Evolutionary conservation across 2,113 vertebrate species (phyloP), one percentile per base, ranked within the genome.

Genomic region (Steatornis caripensis): DNA sequence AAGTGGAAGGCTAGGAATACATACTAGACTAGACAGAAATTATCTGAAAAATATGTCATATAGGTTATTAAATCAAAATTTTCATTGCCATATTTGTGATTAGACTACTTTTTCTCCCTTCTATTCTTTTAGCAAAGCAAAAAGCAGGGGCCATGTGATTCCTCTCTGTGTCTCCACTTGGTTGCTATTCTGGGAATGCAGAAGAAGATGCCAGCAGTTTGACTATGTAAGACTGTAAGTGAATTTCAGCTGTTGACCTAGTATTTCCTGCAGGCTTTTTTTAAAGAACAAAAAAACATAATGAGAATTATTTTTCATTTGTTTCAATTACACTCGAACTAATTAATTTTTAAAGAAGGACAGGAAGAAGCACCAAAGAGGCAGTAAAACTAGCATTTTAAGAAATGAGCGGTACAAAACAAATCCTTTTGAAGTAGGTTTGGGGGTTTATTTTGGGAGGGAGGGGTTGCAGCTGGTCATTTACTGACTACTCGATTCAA

Each of bases 101-200:
- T 12, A 71, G 21, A 64, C 34, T 75, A 49, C 3, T 24, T 71
- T 74, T 79, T 65, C 13, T 16, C 34, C 26, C 26, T 90, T 95
- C 90, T 85, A 36, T 77, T 93, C 54, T 72, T 84, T 80, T 66
- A 96, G 95, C 30, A 92, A 84, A 96, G 61, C 48, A 93, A 80
- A 87, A 93, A 83, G 26, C 36, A 92, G 64, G 74, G 61, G 41
- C 71, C 48, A 62, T 58, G 79, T 57, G 39, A 48, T 97, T 97
- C 82, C 65, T 41, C 53, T 84, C 58, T 89, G 36, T 57, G 55
- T 83, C 68, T 93, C 91, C 69, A 54, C 48, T 93, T 70, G 71
- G 79, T 71, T 97, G 87, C 97, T 98, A 97, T 97, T 97, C 93
- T 96, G 96, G 88, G 96, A 97, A 95, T 41, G 93, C 65, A 93